Percentiles rank a stretch among this genome's conserved stretches.
Conservation (phyloP, 2,797 vertebrate species). For the Vireo griseus region DNA sequence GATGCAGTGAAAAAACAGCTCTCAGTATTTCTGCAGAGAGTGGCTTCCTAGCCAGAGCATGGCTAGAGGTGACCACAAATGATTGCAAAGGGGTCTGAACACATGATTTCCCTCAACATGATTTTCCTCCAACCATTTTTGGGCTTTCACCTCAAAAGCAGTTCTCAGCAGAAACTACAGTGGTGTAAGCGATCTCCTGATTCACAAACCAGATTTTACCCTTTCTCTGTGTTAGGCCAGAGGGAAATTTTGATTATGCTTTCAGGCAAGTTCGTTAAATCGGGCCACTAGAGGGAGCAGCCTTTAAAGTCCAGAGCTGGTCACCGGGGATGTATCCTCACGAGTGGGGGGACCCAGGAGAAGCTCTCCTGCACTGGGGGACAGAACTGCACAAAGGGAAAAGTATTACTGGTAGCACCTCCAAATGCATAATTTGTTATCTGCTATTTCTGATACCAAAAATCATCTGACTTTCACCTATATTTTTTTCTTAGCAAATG, state of each 20-base stretch:
- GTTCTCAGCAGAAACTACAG: neutral
- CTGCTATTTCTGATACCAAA: neutral
- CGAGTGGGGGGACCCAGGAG: rapidly evolving
- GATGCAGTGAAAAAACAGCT: neutral
- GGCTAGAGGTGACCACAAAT: neutral
- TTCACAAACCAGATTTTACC: neutral
- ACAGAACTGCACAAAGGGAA: neutral
- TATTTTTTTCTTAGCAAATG: neutral
- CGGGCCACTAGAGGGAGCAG: conserved; percentile 49
- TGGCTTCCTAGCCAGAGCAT: neutral
- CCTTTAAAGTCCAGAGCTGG: neutral
- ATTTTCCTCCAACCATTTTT: neutral
- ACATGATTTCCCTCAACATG: neutral
- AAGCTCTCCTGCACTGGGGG: rapidly evolving
- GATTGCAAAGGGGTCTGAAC: neutral
- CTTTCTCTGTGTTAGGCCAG: neutral
- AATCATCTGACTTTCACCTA: neutral
- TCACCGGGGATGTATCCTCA: rapidly evolving
- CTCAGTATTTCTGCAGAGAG: neutral
- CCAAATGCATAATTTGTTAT: neutral
- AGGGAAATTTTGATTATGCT: neutral
- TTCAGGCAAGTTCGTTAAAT: neutral
- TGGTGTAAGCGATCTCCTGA: neutral
- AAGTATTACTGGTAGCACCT: neutral
- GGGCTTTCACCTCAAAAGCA: neutral